These are phyloP conservation scores for Perca flavescens DNA, from an alignment of 2,113 vertebrate species.

Conservation along the genomic window DNA sequence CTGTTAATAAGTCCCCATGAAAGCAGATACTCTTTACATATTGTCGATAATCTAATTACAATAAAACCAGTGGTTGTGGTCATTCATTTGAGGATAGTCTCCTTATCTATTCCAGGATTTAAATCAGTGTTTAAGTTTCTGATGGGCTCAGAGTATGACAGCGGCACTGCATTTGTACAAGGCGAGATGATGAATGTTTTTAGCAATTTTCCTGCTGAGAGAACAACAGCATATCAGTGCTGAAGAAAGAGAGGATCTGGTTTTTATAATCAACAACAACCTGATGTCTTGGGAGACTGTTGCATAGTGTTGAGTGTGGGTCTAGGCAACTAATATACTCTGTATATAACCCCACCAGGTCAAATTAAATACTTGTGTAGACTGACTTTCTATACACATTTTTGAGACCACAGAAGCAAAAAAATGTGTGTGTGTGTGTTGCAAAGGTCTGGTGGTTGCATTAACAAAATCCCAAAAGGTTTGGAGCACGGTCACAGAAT, in stretches of 20 bases:
- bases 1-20: neutral
- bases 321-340: neutral
- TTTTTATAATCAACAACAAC: conserved; percentile 11
- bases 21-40: neutral
- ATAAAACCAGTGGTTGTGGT: neutral
- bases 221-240: neutral
- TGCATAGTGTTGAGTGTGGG: conserved; percentile 10
- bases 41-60: neutral
- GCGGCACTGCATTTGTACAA: neutral
- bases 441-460: conserved; percentile 22
- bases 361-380: neutral
- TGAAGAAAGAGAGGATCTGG: neutral
- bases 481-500: conserved; percentile 1
- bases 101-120: neutral
- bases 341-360: conserved; percentile 11
- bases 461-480: conserved; percentile 26
- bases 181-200: conserved; percentile 16
- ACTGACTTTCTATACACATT: neutral
- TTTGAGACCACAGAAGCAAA: conserved; percentile 9
- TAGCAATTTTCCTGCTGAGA: conserved; percentile 5
- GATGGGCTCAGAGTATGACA: neutral
- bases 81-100: neutral
- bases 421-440: neutral
- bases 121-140: neutral
- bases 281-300: conserved; percentile 23